Evolutionary conservation across 2,888 invertebrate species (phyloP), one percentile per base, ranked within the genome.

Genomic region (Tetranychus piercei): DNA sequence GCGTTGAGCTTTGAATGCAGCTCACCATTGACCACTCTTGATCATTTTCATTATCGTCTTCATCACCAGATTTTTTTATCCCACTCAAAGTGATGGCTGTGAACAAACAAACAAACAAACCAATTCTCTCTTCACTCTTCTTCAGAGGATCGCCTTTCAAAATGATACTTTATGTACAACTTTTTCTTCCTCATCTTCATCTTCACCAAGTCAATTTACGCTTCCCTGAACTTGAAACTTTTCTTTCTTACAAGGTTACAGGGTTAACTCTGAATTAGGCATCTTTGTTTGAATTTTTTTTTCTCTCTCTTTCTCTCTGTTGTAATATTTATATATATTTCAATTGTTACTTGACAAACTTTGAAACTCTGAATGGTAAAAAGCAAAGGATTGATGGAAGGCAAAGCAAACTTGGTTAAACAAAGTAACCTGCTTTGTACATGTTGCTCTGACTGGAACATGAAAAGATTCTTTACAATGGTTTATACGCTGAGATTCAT

Each of bases 81-180:
- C 34, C 34, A 34, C 55, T 55, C 55, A 55, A 55, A 55, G 55
- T 55, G 55, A 55, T 55, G 55, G 55, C 55, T 55, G 55, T 55
- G 55, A 55, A 55, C 9, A 55, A 9, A 55, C n/a, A n/a, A n/a
- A n/a, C n/a, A n/a, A n/a, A n/a, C n/a, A n/a, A n/a, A n/a, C n/a
- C n/a, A n/a, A n/a, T n/a, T n/a, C 55, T 55, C 55, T 55, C 45
- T 45, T 45, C 45, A 55, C 9, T 55, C 15, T 55, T 5, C 15
- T 55, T 55, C 55, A 55, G 55, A 55, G 55, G 55, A 55, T 55
- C 55, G 55, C 55, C 55, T 55, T 55, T 55, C 55, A 55, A 55
- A n/a, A 15, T 11, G 15, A 11, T 55, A 55, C 55, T 55, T 55
- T 55, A 9, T 55, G 55, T 55, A 55, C 55, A 55, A 11, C 55